Evolutionary conservation across 2,888 invertebrate species (phyloP), one percentile per base, ranked within the genome.

Genomic region (Netelia inedita): DNA sequence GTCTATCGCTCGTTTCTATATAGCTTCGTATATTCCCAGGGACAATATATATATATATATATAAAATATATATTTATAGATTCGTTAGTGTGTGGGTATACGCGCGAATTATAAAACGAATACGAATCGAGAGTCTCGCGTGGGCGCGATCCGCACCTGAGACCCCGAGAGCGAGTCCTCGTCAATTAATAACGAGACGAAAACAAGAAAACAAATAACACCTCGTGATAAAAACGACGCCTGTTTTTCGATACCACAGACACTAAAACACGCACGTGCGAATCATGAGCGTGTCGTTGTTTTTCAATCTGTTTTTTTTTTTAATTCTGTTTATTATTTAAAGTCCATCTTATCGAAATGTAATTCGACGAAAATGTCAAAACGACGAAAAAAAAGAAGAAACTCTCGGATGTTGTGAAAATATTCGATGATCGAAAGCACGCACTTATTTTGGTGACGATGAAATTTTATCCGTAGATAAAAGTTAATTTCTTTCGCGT

Each of bases 331-430:
- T 21, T 66, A 71, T 89, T 83, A 88, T 85, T 88, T 87, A 78
- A 88, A 87, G 85, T 88, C 88, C 89, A 89, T 89, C 80, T 79
- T 88, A 50, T 61, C 50, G 21, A 14, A 28, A 41, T 71, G 53
- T 61, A 28, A 28, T 53, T 53, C 53, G 16, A 53, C 53, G 53
- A 53, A 28, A 28, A 0, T 5, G 28, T 28, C 3, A 28, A 28
- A 23, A 23, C 23, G 23, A 23, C 23, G 23, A 23, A 2, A 2
- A 23, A 23, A 1, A 23, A 23, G 23, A 23, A 23, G 2, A 23
- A 23, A 23, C 23, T 23, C 1, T 23, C 23, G 23, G 1, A 23
- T 2, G 23, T 23, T 2, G 23, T 23, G 23, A 28, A 28, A 28
- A 28, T 28, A 28, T 28, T 5, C 5, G 28, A 28, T 6, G 28